These are phyloP conservation scores for Temnothorax unifasciatus DNA, from an alignment of 2,888 invertebrate genomes.

Conservation along the genomic window DNA sequence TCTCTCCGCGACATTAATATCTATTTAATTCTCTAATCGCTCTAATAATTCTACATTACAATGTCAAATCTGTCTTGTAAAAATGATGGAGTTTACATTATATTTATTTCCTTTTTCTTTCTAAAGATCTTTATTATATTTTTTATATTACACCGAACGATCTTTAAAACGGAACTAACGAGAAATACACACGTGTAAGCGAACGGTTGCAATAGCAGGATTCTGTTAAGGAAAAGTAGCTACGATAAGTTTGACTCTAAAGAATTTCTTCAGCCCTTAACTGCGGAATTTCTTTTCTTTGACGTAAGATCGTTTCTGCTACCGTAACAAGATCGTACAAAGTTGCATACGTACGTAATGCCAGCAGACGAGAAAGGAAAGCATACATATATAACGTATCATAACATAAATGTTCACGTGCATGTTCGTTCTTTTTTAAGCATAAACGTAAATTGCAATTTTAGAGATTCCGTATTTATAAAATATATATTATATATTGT, in stretches of 20 bases:
- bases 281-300: conserved; percentile 64
- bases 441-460: conserved; percentile 28
- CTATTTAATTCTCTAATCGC: neutral
- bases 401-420: neutral
- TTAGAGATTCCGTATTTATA: neutral
- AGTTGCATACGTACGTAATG: conserved; percentile 42
- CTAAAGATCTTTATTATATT: neutral
- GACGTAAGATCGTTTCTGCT: conserved; percentile 46
- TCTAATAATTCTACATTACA: neutral
- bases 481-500: too few species aligned
- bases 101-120: neutral
- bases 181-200: conserved; percentile 39
- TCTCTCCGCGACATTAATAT: neutral
- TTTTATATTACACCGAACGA: conserved; percentile 4
- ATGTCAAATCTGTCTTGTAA: neutral
- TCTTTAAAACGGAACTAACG: conserved; percentile 49
- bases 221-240: conserved; percentile 63
- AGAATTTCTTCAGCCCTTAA: conserved; percentile 64
- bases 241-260: conserved; percentile 63
- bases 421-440: conserved; percentile 24
- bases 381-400: conserved; percentile 5
- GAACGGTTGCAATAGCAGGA: conserved; percentile 59
- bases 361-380: conserved; percentile 36
- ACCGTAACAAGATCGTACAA: conserved; percentile 37
- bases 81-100: neutral